phyloP scores from a whole-genome alignment of 2,797 vertebrate species.

The Tarsius wallacei region DNA sequence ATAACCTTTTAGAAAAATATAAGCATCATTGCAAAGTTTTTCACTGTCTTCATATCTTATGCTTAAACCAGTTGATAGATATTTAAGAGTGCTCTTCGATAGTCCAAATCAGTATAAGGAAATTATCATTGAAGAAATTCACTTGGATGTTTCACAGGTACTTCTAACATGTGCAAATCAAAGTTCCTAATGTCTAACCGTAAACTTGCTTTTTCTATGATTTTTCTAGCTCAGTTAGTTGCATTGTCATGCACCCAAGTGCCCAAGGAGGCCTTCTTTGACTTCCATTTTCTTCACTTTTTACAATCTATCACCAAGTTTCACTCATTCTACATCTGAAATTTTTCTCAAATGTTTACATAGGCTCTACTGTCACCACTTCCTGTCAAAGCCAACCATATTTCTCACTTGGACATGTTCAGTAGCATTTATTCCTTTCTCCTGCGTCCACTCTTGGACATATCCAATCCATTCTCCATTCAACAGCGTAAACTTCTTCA shows the following conservation, averaged over 20 bases:
- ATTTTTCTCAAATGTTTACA: neutral
- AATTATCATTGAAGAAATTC: neutral
- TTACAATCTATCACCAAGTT: neutral
- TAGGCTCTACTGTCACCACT: neutral
- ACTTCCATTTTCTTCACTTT: neutral
- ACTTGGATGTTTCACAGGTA: neutral
- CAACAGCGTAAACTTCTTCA: neutral
- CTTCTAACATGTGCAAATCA: conserved; percentile 6
- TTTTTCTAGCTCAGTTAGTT: neutral
- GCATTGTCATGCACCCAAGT: neutral
- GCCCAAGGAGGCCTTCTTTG: neutral
- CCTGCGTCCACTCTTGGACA: neutral
- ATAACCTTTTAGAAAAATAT: conserved; percentile 20
- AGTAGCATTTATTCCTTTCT: neutral
- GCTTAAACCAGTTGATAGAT: neutral
- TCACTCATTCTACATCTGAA: neutral
- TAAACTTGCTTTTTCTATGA: neutral
- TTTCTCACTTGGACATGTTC: neutral
- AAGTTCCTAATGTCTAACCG: neutral
- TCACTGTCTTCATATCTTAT: neutral
- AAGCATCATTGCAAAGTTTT: neutral
- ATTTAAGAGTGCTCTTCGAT: neutral
- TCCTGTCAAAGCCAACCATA: neutral
- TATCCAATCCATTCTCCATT: neutral
- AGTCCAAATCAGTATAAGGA: neutral